These are phyloP conservation scores for Liodrosophila aerea DNA, from an alignment of 2,888 invertebrate species.

Conservation along the genomic window DNA sequence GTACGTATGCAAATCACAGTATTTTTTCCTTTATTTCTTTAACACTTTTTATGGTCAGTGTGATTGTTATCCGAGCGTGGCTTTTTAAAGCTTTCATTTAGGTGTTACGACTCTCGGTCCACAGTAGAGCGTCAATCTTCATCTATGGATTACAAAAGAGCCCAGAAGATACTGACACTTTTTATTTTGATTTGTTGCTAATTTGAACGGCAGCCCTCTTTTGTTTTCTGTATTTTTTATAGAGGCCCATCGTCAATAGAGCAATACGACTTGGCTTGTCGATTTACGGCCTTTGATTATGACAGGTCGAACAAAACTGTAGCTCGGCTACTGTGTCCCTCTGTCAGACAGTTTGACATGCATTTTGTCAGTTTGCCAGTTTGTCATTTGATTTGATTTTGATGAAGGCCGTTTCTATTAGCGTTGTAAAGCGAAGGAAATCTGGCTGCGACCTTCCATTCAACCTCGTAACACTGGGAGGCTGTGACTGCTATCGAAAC, in stretches of 20 bases:
- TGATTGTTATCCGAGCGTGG: conserved; percentile 57
- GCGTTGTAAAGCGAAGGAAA: conserved; percentile 37
- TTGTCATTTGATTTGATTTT: conserved; percentile 60
- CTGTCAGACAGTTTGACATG: conserved; percentile 66
- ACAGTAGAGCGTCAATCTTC: conserved; percentile 27
- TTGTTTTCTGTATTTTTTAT: conserved; percentile 11
- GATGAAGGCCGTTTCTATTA: conserved; percentile 71
- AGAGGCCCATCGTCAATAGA: conserved; percentile 12
- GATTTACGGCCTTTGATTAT: conserved; percentile 42
- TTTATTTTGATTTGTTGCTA: conserved; percentile 62
- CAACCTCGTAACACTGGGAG: not conserved
- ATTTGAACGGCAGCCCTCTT: conserved; percentile 46
- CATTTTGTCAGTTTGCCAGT: conserved; percentile 66
- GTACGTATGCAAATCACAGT: conserved; percentile 43
- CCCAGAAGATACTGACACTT: not conserved
- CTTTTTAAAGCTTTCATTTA: conserved; percentile 30
- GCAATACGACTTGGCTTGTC: conserved; percentile 10
- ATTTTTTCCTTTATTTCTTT: conserved; percentile 32
- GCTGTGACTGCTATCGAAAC: not conserved
- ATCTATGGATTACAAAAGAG: conserved; percentile 15
- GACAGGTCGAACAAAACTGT: conserved; percentile 38
- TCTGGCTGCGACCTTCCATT: conserved; percentile 35
- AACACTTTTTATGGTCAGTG: conserved; percentile 56
- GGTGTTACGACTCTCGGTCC: not conserved
- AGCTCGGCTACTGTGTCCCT: not conserved